Evolutionary conservation across 2,113 vertebrate genomes (phyloP).

Genomic region (Paradisaea rubra): DNA sequence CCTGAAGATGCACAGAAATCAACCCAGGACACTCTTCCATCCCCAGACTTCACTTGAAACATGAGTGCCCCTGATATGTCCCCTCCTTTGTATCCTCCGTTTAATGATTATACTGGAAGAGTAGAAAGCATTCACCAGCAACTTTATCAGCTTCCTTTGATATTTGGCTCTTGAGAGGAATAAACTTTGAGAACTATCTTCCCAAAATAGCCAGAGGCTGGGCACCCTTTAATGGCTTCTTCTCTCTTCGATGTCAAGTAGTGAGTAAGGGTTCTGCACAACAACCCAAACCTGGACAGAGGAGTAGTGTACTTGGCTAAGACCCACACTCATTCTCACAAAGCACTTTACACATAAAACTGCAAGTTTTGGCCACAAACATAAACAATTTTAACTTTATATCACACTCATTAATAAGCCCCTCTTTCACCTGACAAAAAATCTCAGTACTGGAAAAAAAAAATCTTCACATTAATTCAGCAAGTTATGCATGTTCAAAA

Average conservation of each 20-base stretch:
- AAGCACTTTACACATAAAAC: neutral
- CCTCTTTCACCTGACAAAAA: neutral
- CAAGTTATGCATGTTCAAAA: neutral
- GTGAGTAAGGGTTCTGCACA: neutral
- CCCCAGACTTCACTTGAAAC: neutral
- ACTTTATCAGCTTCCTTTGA: slow-evolving; percentile 25
- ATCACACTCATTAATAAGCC: neutral
- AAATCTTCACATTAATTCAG: neutral
- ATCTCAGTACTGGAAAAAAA: neutral
- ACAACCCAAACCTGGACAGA: neutral
- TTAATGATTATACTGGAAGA: neutral
- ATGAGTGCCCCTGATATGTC: neutral
- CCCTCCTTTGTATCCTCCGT: neutral
- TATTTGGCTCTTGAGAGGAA: neutral
- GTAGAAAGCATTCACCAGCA: neutral
- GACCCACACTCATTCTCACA: neutral
- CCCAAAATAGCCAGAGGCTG: neutral
- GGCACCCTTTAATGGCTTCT: neutral
- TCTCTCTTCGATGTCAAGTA: neutral
- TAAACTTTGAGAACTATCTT: neutral
- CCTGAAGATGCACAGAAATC: neutral
- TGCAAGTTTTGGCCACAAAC: neutral
- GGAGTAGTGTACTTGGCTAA: neutral
- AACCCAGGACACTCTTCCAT: neutral
- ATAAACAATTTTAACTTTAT: neutral